Evolutionary conservation across 2,113 vertebrate species (phyloP).

Genomic region (Prietella phreatophila): DNA sequence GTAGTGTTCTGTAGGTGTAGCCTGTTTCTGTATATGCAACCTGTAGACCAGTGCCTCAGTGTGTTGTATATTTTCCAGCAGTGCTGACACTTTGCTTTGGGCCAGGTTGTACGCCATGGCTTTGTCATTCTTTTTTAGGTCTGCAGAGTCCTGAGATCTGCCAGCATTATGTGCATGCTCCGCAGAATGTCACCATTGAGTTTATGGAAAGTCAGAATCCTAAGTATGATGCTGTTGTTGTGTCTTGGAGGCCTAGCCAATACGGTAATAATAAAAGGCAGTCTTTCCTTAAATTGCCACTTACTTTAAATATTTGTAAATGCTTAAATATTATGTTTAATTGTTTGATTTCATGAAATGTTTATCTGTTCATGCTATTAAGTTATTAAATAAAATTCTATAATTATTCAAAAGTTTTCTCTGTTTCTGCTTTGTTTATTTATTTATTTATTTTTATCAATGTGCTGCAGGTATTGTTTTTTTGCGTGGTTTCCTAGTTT

Average conservation of each 20-base stretch:
- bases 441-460: not conserved
- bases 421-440: not conserved
- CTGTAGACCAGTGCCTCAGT: not conserved
- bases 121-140: conserved; percentile 66
- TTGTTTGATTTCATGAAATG: not conserved
- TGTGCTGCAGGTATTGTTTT: conserved; percentile 69
- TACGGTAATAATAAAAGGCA: conserved; percentile 62
- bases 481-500: conserved; percentile 75
- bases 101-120: conserved; percentile 73
- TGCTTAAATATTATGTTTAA: not conserved
- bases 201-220: conserved; percentile 54
- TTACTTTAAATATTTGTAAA: not conserved
- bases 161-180: conserved; percentile 70
- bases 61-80: not conserved
- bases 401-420: not conserved
- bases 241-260: conserved; percentile 74
- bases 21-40: not conserved
- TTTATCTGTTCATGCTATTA: not conserved
- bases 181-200: conserved; percentile 65
- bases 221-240: conserved; percentile 61
- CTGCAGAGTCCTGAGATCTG: conserved; percentile 62
- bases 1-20: not conserved
- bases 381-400: not conserved
- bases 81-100: not conserved
- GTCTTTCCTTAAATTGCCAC: not conserved